Evolutionary conservation across 2,797 vertebrate species (phyloP).

Genomic region (Chaetophractus vellerosus): DNA sequence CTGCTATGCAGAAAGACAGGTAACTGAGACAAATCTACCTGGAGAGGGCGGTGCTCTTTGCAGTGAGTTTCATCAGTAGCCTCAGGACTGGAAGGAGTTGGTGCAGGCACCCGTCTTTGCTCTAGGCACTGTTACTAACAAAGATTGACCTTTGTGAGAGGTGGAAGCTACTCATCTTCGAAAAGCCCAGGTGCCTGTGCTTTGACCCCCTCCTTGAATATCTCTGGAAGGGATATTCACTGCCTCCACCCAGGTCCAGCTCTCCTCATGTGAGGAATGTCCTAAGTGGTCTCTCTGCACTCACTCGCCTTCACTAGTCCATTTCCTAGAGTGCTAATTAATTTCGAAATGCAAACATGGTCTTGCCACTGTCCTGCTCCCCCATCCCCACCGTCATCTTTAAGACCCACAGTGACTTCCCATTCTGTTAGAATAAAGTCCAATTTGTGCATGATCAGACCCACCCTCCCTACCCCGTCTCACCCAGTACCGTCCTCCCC

Average conservation of each 20-base stretch:
- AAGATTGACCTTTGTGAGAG: neutral
- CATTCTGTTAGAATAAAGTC: neutral
- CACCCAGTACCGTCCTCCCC: neutral
- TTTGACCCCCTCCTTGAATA: neutral
- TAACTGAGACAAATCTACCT: neutral
- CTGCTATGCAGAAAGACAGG: too few species aligned
- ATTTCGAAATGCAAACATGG: neutral
- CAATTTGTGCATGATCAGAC: accelerated
- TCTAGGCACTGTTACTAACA: neutral
- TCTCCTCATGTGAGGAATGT: neutral
- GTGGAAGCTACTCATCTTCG: neutral
- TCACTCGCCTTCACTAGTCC: neutral
- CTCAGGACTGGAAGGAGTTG: neutral
- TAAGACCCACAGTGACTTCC: neutral
- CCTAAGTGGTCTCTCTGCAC: neutral
- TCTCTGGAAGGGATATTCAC: neutral
- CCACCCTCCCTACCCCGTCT: neutral
- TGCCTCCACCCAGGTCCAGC: accelerated
- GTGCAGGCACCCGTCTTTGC: neutral
- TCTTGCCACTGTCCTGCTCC: neutral
- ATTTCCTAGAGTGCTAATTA: neutral
- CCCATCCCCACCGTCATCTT: neutral
- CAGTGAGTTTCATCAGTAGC: neutral
- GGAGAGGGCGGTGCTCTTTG: neutral
- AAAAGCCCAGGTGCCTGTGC: neutral